Conservation (phyloP, 2,888 invertebrate genomes). For the Trachelus troglodyta region DNA sequence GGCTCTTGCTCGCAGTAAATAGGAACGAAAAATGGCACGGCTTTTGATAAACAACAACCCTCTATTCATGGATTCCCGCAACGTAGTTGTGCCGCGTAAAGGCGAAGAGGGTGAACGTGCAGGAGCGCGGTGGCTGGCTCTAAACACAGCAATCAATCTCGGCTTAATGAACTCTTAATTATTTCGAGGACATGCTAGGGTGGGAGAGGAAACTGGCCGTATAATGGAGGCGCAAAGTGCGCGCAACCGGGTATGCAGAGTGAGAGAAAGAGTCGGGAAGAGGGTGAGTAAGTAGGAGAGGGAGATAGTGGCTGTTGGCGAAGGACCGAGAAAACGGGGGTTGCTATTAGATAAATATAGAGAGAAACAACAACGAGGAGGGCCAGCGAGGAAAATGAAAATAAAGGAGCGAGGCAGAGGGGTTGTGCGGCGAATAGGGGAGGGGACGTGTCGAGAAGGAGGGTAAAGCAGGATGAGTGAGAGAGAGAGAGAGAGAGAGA, state of each 20-base stretch:
- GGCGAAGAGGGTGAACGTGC: slow-evolving; percentile 24
- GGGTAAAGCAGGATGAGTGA: not conserved
- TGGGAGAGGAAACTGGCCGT: slow-evolving; percentile 59
- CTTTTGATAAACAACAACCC: slow-evolving; percentile 53
- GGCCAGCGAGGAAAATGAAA: slow-evolving; percentile 22
- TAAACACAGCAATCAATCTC: slow-evolving; percentile 64
- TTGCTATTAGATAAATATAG: slow-evolving; percentile 62
- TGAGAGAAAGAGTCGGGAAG: slow-evolving; percentile 29
- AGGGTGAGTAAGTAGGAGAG: slow-evolving; percentile 12
- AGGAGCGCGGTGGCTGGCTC: slow-evolving; percentile 32
- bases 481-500: too few relatives aligned
- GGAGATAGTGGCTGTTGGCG: slow-evolving; percentile 27
- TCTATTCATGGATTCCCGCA: slow-evolving; percentile 54
- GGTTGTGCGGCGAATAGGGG: not conserved
- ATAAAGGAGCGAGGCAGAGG: not conserved
- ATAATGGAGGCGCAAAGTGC: slow-evolving; percentile 64
- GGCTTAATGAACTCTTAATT: slow-evolving; percentile 65
- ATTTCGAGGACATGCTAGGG: slow-evolving; percentile 60
- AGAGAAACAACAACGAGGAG: slow-evolving; percentile 45
- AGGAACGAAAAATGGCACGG: slow-evolving; percentile 27
- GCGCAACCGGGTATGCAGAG: slow-evolving; percentile 52
- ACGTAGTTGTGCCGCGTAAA: slow-evolving; percentile 8
- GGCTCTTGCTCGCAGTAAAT: not conserved
- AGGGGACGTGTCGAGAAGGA: not conserved
- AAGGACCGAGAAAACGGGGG: slow-evolving; percentile 30